Evolutionary conservation across 1,140 invertebrate genomes (phyloP), one percentile per base, ranked within the genome.

Genomic region (Cataglyphis hispanica): DNA sequence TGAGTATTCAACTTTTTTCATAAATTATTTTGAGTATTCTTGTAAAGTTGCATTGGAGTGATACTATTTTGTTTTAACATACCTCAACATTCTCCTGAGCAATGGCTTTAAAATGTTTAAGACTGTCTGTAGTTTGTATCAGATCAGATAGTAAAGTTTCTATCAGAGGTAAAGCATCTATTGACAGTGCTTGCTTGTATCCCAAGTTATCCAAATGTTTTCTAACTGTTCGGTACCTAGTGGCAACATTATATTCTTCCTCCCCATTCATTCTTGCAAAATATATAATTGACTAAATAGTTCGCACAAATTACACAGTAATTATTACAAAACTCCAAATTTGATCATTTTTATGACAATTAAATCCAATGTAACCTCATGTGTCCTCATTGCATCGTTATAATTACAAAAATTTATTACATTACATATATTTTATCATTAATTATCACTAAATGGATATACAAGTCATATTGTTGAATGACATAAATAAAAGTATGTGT

Each of bases 81-180:
- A 96, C 96, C 94, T 96, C 95, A 37, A 96, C 93, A 76, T 96
- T 96, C 89, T 97, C 95, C 93, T 97, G 96, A 7, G 97, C 96
- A 64, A 97, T 93, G 66, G 97, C 96, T 95, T 98, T 98, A 90
- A 97, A 97, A 94, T 98, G 96, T 91, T 97, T 97, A 40, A 98
- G 94, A 92, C 97, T 98, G 74, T 97, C 96, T 37, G 97, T 98
- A 25, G 97, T 98, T 92, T 97, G 96, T 75, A 98, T 94, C 69
- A 98, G 95, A 95, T 98, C 98, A 74, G 96, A 96, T 80, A 98
- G 93, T 83, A 98, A 93, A 92, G 96, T 96, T 95, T 98, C 97
- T 85, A 98, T 97, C 77, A 98, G 94, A 61, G 97, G 96, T 40
- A 98, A 93, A 86, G 96, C 96, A 88, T 98, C 98, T 27, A 97